These are phyloP conservation scores for Ormyrus thymus DNA, from an alignment of 2,888 invertebrate species.

Conservation along the genomic window DNA sequence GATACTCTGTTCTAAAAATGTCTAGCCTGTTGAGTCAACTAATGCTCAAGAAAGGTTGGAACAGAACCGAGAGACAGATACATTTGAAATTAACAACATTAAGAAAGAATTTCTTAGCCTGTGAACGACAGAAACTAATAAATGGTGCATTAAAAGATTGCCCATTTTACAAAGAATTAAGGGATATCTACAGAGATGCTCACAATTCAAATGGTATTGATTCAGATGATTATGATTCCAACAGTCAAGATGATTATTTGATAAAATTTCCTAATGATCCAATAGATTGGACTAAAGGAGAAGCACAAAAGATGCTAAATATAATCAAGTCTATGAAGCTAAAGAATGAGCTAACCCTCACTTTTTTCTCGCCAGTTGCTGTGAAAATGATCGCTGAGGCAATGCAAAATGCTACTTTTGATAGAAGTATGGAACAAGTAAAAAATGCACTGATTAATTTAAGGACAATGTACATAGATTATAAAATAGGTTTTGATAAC, in stretches of 20 bases:
- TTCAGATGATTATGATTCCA: slow-evolving; percentile 47
- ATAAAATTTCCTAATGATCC: slow-evolving; percentile 54
- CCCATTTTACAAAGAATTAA: slow-evolving; percentile 58
- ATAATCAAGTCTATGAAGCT: slow-evolving; percentile 58
- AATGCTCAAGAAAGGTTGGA: slow-evolving; percentile 58
- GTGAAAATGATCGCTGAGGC: slow-evolving; percentile 59
- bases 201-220: slow-evolving; percentile 46
- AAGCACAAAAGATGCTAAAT: slow-evolving; percentile 59
- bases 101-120: slow-evolving; percentile 58
- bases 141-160: slow-evolving; percentile 53
- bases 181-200: slow-evolving; percentile 56
- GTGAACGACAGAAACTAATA: slow-evolving; percentile 50
- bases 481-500: slow-evolving; percentile 55
- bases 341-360: slow-evolving; percentile 55
- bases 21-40: slow-evolving; percentile 54
- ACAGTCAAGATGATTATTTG: slow-evolving; percentile 48
- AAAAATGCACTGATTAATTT: slow-evolving; percentile 58
- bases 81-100: slow-evolving; percentile 60
- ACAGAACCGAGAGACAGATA: slow-evolving; percentile 60
- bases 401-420: slow-evolving; percentile 53
- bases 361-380: slow-evolving; percentile 56
- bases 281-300: slow-evolving; percentile 57
- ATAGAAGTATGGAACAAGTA: slow-evolving; percentile 60
- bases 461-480: slow-evolving; percentile 59
- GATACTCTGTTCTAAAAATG: slow-evolving; percentile 57